These are phyloP conservation scores for Melipona beecheii DNA, from an alignment of 2,888 invertebrate species.

Conservation along the genomic window DNA sequence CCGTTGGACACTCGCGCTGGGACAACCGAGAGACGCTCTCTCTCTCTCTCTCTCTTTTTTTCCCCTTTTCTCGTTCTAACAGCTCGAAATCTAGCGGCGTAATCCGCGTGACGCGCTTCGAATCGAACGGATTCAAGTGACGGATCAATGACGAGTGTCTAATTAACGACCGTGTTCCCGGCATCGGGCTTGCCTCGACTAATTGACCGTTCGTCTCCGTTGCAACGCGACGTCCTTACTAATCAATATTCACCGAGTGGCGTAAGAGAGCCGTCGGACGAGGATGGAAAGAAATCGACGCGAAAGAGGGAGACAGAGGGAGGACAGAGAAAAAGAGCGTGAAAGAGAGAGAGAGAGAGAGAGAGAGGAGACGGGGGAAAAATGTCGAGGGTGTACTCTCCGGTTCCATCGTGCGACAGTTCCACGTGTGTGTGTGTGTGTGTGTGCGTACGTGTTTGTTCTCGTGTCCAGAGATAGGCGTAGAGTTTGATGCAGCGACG, in stretches of 20 bases:
- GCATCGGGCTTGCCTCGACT: slow-evolving; percentile 65
- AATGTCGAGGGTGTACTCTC: slow-evolving; percentile 72
- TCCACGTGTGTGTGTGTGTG: slow-evolving; percentile 32
- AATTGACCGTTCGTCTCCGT: slow-evolving; percentile 70
- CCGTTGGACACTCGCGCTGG: slow-evolving; percentile 20
- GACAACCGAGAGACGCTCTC: neutral
- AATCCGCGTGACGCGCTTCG: slow-evolving; percentile 52
- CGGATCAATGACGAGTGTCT: slow-evolving; percentile 69
- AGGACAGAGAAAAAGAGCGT: neutral
- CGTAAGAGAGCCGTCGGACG: slow-evolving; percentile 64
- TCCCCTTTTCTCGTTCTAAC: neutral
- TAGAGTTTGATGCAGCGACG: neutral
- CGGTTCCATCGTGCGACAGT: slow-evolving; percentile 39
- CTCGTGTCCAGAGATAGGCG: slow-evolving; percentile 11
- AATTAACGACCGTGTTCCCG: slow-evolving; percentile 64
- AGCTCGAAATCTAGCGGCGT: slow-evolving; percentile 26
- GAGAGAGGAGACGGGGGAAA: slow-evolving; percentile 52
- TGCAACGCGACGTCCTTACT: slow-evolving; percentile 71
- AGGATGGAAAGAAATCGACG: slow-evolving; percentile 48
- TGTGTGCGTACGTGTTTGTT: neutral
- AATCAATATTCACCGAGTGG: slow-evolving; percentile 74
- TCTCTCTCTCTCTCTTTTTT: neutral
- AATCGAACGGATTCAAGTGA: slow-evolving; percentile 64
- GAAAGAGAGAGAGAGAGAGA: slow-evolving; percentile 8
- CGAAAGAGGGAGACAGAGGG: slow-evolving; percentile 1